A percentile compares a stretch with the other conserved stretches of the same genome.
These are phyloP conservation scores for Quadroppia sp. DNA, from an alignment of 2,888 invertebrate species.

Conservation along the genomic window DNA sequence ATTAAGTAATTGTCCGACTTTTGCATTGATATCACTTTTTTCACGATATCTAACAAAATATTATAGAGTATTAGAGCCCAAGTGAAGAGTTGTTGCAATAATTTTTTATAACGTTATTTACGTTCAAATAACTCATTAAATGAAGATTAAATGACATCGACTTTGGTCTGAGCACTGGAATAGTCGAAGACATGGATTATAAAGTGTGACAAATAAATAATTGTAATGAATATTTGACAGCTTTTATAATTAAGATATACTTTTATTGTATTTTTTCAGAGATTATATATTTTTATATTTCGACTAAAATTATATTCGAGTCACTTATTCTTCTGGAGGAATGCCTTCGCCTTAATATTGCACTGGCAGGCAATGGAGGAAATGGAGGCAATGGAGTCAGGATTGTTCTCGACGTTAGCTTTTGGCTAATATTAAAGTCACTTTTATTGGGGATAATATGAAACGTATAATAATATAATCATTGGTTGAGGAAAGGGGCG, in stretches of 20 bases:
- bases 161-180: neutral
- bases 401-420: neutral
- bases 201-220: constrained; percentile 6
- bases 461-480: constrained; percentile 16
- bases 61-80: neutral
- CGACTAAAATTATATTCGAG: neutral
- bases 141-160: constrained; percentile 11
- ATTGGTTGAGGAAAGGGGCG: neutral
- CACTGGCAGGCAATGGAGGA: neutral
- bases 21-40: neutral
- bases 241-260: constrained; percentile 21
- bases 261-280: constrained; percentile 19
- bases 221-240: constrained; percentile 24
- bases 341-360: neutral
- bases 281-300: constrained; percentile 12
- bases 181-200: constrained; percentile 2
- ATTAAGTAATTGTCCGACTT: no score
- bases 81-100: neutral
- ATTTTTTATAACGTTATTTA: constrained; percentile 16
- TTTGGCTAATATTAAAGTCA: constrained; percentile 2
- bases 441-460: constrained; percentile 2
- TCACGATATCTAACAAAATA: neutral
- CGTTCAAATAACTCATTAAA: constrained; percentile 9
- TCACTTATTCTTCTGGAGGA: constrained; percentile 12
- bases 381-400: neutral